Percentiles rank a stretch among this genome's conserved stretches.
These are phyloP conservation scores for Orestias chungarensis DNA, from an alignment of 2,797 vertebrate genomes.

Conservation along the genomic window DNA sequence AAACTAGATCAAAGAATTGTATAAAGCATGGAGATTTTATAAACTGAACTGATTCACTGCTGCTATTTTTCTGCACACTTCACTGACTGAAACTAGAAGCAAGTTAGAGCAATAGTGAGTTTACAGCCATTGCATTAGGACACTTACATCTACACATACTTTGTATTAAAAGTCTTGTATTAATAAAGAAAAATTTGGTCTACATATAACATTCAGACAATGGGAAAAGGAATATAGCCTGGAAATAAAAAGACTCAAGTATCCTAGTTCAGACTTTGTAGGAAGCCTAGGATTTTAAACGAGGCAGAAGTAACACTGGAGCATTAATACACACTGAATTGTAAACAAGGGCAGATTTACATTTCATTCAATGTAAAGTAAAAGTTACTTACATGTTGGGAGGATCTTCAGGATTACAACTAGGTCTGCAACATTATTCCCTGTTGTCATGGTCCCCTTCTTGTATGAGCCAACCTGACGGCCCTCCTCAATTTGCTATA, in stretches of 20 bases:
- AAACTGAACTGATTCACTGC: background rate
- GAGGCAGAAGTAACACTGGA: background rate
- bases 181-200: background rate
- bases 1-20: background rate
- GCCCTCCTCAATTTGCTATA: constrained; percentile 96
- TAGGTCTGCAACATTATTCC: constrained; percentile 95
- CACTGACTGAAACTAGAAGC: background rate
- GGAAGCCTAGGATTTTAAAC: background rate
- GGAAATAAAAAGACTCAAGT: background rate
- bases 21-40: background rate
- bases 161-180: background rate
- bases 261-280: background rate
- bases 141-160: background rate
- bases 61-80: background rate
- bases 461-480: constrained; percentile 98
- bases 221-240: background rate
- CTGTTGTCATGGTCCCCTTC: constrained; percentile 96
- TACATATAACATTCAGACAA: background rate
- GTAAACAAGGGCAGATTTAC: background rate
- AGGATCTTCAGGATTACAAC: constrained; percentile 97
- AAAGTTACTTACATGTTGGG: constrained; percentile 90
- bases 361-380: background rate
- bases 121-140: background rate
- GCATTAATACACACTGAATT: background rate
- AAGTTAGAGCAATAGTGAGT: background rate